phyloP scores from a whole-genome alignment of 2,888 invertebrate species.

The Chaitophorus viminalis region DNA sequence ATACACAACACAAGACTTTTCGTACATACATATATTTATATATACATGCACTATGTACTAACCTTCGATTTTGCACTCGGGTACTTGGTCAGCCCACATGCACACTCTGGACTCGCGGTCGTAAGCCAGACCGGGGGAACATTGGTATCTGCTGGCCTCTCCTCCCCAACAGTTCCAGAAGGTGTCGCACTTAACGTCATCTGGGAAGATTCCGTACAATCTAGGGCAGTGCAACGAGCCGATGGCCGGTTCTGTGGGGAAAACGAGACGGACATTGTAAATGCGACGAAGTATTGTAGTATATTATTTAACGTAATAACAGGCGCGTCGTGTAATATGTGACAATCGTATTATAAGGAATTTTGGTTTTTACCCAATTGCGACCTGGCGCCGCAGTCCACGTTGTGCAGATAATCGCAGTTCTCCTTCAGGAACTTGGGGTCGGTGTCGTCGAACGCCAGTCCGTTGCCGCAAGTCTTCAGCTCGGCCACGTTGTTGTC shows the following conservation, averaged over 20 bases:
- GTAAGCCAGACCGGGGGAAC: slow-evolving; percentile 93
- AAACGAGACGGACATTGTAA: neutral
- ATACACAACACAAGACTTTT: neutral
- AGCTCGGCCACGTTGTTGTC: slow-evolving; percentile 88
- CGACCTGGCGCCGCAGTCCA: slow-evolving; percentile 88
- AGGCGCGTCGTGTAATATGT: neutral
- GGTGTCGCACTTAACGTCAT: slow-evolving; percentile 86
- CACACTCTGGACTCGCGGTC: slow-evolving; percentile 92
- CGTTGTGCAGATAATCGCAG: slow-evolving; percentile 95
- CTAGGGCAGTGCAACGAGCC: slow-evolving; percentile 83
- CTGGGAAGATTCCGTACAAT: slow-evolving; percentile 91
- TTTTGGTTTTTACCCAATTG: slow-evolving; percentile 77
- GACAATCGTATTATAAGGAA: neutral
- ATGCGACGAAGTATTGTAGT: neutral
- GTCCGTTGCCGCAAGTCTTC: slow-evolving; percentile 93
- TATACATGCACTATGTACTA: slow-evolving; percentile 65
- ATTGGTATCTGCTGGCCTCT: slow-evolving; percentile 91
- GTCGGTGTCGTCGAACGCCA: slow-evolving; percentile 90
- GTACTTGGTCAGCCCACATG: slow-evolving; percentile 97
- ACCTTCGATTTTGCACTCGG: slow-evolving; percentile 91
- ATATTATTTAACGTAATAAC: too few relatives aligned
- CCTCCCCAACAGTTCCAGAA: slow-evolving; percentile 99
- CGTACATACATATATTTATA: too few relatives aligned
- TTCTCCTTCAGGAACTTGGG: slow-evolving; percentile 91
- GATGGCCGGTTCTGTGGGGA: slow-evolving; percentile 82